A percentile compares a stretch with the other conserved stretches of the same genome.
phyloP scores from a whole-genome alignment of 1,140 invertebrate species.

The Plutomurus gul region DNA sequence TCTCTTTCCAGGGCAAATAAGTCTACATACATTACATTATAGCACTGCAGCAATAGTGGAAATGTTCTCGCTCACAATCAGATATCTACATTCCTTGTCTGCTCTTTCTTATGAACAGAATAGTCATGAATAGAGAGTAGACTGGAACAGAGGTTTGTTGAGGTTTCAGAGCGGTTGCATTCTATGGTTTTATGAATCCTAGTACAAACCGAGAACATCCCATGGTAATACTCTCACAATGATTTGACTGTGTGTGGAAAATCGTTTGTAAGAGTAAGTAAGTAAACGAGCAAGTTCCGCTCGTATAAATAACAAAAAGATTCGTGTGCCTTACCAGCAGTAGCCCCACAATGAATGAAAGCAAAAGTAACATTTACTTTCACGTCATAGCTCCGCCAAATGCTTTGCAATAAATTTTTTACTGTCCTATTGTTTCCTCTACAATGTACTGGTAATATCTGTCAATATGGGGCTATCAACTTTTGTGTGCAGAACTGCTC shows the following conservation, averaged over 20 bases:
- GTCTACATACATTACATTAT: too few species aligned
- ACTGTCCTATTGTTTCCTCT: not conserved
- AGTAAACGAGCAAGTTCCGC: not conserved
- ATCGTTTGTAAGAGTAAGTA: not conserved
- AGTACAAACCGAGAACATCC: not conserved
- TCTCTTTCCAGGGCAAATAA: too few species aligned
- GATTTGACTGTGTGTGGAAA: constrained; percentile 2
- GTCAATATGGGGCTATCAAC: too few species aligned
- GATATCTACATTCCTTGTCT: too few species aligned
- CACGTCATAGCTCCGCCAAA: not conserved
- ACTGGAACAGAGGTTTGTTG: constrained; percentile 4
- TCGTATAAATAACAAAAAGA: not conserved
- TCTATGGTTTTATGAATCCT: constrained; percentile 4
- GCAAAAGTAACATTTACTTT: constrained; percentile 4
- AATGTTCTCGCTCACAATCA: too few species aligned
- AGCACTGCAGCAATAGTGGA: too few species aligned
- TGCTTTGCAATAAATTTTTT: not conserved
- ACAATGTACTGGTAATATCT: not conserved
- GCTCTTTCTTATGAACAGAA: too few species aligned
- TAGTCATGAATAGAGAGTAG: constrained; percentile 14
- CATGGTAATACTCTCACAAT: not conserved
- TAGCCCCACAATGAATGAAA: not conserved
- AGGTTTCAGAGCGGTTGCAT: constrained; percentile 4
- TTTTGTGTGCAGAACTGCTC: too few species aligned
- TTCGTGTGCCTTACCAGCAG: not conserved